Evolutionary conservation across 2,113 vertebrate genomes (phyloP), one percentile per base, ranked within the genome.

Genomic region (Elaphurus davidianus): DNA sequence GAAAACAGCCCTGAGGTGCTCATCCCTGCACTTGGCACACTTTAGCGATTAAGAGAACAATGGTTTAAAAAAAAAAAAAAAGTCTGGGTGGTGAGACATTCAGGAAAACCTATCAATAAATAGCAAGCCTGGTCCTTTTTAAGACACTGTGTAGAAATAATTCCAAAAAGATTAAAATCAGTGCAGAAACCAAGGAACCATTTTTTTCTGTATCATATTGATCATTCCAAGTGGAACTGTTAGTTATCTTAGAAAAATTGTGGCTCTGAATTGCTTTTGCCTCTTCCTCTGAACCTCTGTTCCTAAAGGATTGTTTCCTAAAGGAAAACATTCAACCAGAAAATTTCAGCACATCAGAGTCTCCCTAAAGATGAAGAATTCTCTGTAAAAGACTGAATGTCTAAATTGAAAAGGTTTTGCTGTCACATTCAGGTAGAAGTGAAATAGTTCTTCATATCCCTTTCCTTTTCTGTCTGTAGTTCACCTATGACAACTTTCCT

Each of bases 181-280:
- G 59, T 25, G 67, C 55, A 59, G 54, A 94, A 96, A 97, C 91
- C 91, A 91, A 91, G 52, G 67, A 92, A 71, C 11, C 59, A 78
- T 83, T 96, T 97, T 97, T 96, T 97, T 54, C 87, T 83, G 1
- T 60, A 83, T 52, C 93, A 59, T 89, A 93, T 87, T 95, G 96
- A 97, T 95, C 94, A 96, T 94, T 96, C 97, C 93, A 96, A 92
- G 93, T 94, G 96, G 96, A 96, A 96, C 91, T 89, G 91, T 95
- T 96, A 62, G 82, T 62, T 98, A 33, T 86, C 94, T 96, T 43
- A 87, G 96, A 97, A 86, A 97, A 95, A 95, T n/a, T 71, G 95
- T 94, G 94, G 64, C 52, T 97, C 96, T 88, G 96, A 98, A 97
- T 97, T 98, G 98, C 94, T 97, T 97, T 95, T 91, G 96, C 96